Percentiles rank a stretch among this genome's conserved stretches.
These are phyloP conservation scores for Isichthys henryi DNA, from an alignment of 2,113 vertebrate genomes.

Conservation along the genomic window DNA sequence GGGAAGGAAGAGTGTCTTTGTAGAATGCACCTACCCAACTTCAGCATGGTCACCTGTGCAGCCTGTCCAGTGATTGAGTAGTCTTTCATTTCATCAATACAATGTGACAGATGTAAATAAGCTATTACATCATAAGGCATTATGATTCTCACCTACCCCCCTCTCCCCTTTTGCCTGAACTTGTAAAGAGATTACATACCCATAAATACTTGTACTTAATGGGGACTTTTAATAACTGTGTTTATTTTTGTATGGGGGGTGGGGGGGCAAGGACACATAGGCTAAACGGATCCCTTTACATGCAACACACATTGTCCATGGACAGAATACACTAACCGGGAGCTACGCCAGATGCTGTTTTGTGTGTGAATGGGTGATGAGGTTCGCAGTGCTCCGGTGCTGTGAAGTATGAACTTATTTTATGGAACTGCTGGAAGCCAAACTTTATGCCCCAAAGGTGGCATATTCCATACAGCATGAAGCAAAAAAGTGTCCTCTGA, in stretches of 20 bases:
- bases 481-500: slow-evolving; percentile 52
- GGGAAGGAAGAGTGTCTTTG: not conserved
- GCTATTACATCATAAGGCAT: not conserved
- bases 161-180: not conserved
- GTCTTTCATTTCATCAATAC: not conserved
- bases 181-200: slow-evolving; percentile 3
- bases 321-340: slow-evolving; percentile 44
- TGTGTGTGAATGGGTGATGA: slow-evolving; percentile 46
- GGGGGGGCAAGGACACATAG: slow-evolving; percentile 8
- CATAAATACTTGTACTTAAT: not conserved
- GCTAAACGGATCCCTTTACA: slow-evolving; percentile 67
- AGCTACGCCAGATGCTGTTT: slow-evolving; percentile 55
- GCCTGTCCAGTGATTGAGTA: not conserved
- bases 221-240: not conserved
- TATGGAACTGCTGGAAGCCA: slow-evolving; percentile 48
- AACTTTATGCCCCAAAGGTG: slow-evolving; percentile 58
- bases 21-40: not conserved
- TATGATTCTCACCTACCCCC: not conserved
- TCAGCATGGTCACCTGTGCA: not conserved
- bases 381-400: slow-evolving; percentile 39
- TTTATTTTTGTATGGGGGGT: not conserved
- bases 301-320: slow-evolving; percentile 78
- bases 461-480: slow-evolving; percentile 60
- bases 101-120: not conserved
- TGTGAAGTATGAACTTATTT: slow-evolving; percentile 33